Evolutionary conservation across 1,140 invertebrate genomes (phyloP), one percentile per base, ranked within the genome.

Genomic region (Whitmania pigra): DNA sequence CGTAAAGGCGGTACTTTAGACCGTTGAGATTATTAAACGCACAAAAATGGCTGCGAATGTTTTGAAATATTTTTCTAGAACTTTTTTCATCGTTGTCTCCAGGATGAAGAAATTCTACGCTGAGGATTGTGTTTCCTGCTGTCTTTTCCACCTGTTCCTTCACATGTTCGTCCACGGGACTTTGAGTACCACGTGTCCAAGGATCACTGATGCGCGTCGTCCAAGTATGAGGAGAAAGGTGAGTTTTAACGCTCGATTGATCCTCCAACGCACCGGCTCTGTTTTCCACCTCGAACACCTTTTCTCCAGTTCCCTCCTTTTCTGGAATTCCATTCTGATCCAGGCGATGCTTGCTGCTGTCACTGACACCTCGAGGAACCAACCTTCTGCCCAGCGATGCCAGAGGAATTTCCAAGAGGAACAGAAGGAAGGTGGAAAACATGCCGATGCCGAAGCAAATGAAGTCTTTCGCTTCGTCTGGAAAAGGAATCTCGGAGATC

Each of bases 1-100:
- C 69, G 43, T 55, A 71, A 4, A 71, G 69, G 31, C 27, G 69
- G 43, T 4, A 49, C 43, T 49, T 49, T 49, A 49, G 43, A 49
- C 43, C 9, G 2, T 49, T 11, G 13, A 18, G 31, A 63, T 27
- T 29, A n/a, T n/a, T n/a, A 2, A 22, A 57, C 7, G n/a, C 25
- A 27, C 5, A 57, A 63, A 13, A 63, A 63, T 27, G 60, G 25
- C 0, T 63, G 0, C 9, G 13, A 2, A 4, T 15, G 0, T 27
- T 18, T 63, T 0, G 9, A 15, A 9, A 15, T 13, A 1, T 27
- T 27, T 13, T 25, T 29, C 57, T 4, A 31, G 25, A 63, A 18
- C 9, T 18, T 31, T 15, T 63, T 15, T 9, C 18, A 15, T 9
- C 18, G 5, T 27, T 3, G 0, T 27, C 25, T 27, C 11, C 11